Percentiles rank a stretch among this genome's conserved stretches.
These are phyloP conservation scores for Cancer borealis DNA, from an alignment of 2,888 invertebrate species.

Conservation along the genomic window DNA sequence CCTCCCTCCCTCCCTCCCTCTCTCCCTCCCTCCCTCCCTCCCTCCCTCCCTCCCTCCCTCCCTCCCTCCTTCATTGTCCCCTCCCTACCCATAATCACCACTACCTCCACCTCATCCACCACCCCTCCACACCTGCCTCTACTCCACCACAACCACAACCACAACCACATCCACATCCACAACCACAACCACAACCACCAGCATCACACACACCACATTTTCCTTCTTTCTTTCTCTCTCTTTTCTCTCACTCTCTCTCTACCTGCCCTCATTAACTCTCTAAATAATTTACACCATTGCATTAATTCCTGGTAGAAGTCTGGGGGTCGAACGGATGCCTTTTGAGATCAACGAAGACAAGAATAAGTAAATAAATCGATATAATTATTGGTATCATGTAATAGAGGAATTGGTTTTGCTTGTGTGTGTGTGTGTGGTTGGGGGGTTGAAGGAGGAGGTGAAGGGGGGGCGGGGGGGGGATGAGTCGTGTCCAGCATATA, in stretches of 20 bases:
- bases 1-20: neutral
- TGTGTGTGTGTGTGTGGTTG: no score
- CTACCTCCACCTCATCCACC: slow-evolving; percentile 10
- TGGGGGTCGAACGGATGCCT: neutral
- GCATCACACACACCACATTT: neutral
- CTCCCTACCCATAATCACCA: neutral
- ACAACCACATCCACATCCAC: neutral
- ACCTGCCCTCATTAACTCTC: neutral
- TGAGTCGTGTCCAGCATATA: no score
- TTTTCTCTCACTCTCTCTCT: neutral
- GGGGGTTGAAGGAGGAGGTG: no score
- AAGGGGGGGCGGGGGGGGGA: no score
- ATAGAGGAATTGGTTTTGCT: neutral
- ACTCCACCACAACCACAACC: neutral
- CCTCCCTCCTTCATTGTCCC: neutral
- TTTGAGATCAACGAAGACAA: neutral
- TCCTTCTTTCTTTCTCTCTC: neutral
- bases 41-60: neutral
- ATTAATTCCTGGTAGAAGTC: neutral
- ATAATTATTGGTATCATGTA: neutral
- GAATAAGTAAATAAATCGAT: neutral
- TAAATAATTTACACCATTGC: neutral
- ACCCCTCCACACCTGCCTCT: neutral
- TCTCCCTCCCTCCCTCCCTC: neutral
- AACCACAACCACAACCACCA: neutral